Evolutionary conservation across 2,888 invertebrate species (phyloP).

Genomic region (Agelastica alni): DNA sequence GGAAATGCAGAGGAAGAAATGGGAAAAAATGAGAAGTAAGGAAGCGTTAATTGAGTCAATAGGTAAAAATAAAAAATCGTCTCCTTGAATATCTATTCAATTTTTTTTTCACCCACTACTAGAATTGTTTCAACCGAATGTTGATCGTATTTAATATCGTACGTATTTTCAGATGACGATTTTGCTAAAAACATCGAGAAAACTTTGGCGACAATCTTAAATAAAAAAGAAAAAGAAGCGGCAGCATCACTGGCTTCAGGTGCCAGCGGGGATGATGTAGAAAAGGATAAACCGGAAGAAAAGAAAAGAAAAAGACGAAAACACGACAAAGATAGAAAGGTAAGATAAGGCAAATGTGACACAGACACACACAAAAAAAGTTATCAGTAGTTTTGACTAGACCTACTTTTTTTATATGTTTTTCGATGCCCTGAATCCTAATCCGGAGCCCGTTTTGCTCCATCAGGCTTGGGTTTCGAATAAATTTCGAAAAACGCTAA

Average conservation of each 20-base stretch:
- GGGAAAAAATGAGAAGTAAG: slow-evolving; percentile 49
- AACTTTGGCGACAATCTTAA: slow-evolving; percentile 73
- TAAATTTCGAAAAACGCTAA: too few relatives aligned
- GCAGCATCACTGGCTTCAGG: slow-evolving; percentile 29
- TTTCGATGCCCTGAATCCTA: too few relatives aligned
- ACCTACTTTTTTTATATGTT: too few relatives aligned
- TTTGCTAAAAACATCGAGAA: slow-evolving; percentile 80
- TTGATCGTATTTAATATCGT: too few relatives aligned
- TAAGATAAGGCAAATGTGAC: too few relatives aligned
- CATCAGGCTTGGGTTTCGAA: too few relatives aligned
- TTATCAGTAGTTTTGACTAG: too few relatives aligned
- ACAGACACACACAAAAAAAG: too few relatives aligned
- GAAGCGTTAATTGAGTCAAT: slow-evolving; percentile 39
- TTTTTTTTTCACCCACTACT: too few relatives aligned
- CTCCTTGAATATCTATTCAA: too few relatives aligned
- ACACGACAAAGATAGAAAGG: slow-evolving; percentile 60
- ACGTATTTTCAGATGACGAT: slow-evolving; percentile 71
- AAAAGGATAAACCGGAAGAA: slow-evolving; percentile 60
- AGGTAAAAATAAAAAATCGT: slow-evolving; percentile 18
- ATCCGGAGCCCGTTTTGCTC: too few relatives aligned
- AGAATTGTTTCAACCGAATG: too few relatives aligned
- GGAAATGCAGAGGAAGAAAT: slow-evolving; percentile 52
- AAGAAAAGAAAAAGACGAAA: slow-evolving; percentile 65
- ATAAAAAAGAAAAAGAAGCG: slow-evolving; percentile 64
- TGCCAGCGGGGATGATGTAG: slow-evolving; percentile 51